A percentile compares a stretch with the other conserved stretches of the same genome.
phyloP scores from a whole-genome alignment of 2,113 vertebrate species.

The Silurus asotus region DNA sequence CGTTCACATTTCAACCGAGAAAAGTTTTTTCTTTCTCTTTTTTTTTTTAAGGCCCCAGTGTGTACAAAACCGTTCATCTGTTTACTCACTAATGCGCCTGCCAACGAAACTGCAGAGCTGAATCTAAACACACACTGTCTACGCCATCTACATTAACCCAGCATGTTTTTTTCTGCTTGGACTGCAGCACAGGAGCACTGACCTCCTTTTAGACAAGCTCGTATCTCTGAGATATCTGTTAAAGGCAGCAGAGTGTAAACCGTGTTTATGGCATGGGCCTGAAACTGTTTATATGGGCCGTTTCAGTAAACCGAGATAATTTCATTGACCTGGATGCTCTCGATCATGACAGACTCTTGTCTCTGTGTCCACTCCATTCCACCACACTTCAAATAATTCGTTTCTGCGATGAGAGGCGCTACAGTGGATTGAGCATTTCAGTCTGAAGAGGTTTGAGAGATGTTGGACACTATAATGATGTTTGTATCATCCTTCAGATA shows the following conservation, averaged over 20 bases:
- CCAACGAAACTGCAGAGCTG: slow-evolving; percentile 62
- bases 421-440: slow-evolving; percentile 11
- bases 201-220: slow-evolving; percentile 43
- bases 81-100: slow-evolving; percentile 58
- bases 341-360: slow-evolving; percentile 22
- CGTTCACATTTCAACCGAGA: not conserved
- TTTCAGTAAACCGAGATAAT: slow-evolving; percentile 60
- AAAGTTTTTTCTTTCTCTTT: slow-evolving; percentile 3
- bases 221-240: slow-evolving; percentile 6
- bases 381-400: slow-evolving; percentile 45
- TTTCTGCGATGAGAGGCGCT: slow-evolving; percentile 33
- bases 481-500: slow-evolving; percentile 44
- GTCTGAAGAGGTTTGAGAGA: slow-evolving; percentile 28
- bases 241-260: slow-evolving; percentile 23
- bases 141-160: slow-evolving; percentile 29
- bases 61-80: slow-evolving; percentile 48
- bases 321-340: slow-evolving; percentile 44
- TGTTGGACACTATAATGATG: slow-evolving; percentile 40
- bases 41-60: not conserved
- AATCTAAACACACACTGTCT: slow-evolving; percentile 65
- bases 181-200: slow-evolving; percentile 54
- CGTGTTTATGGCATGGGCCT: slow-evolving; percentile 67
- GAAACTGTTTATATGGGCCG: slow-evolving; percentile 63
- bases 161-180: slow-evolving; percentile 55
- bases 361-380: slow-evolving; percentile 36